Evolutionary conservation across 2,797 vertebrate genomes (phyloP), one percentile per base, ranked within the genome.

Genomic region (Malacoraja senta): DNA sequence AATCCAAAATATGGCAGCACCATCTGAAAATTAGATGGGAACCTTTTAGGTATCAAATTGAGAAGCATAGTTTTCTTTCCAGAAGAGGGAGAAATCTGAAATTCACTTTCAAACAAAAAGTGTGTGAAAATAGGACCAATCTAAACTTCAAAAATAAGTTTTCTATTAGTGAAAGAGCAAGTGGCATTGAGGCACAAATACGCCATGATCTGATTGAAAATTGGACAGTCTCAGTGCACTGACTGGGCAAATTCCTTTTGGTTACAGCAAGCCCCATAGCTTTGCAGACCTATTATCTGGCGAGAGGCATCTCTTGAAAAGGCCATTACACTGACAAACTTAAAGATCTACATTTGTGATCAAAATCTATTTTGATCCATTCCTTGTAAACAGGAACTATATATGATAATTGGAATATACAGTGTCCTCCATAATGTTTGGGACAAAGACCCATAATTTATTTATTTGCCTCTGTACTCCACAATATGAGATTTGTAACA

Each of bases 361-460:
- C 26, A 92, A 29, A n/a, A 26, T 76, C 90, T 53, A 58, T 92
- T 76, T 92, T 76, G 90, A 92, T 76, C 68, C 44, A 76, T 92
- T 76, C 71, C 38, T 76, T 76, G 12, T 12, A 92, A 74, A 92
- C 72, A 21, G 35, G 38, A 26, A 76, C 38, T 29, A 44, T 71
- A 76, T 58, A 53, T 58, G 38, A 92, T 71, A 92, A 92, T 76
- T 76, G 26, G 24, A 84, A 81, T 81, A 53, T 53, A 53, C 44
- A 6, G 4, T 53, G 44, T 53, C 44, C 44, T 53, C 44, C 44
- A 7, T 6, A 6, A 53, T 53, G 44, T 53, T 53, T 53, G 44
- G 3, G 4, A 53, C 44, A 53, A 53, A 53, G 44, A 53, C 44
- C 44, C 44, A 44, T 6, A 53, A 6, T 53, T 53, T 53, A 53